Conservation (phyloP, 2,113 vertebrate species). For the Solea solea region DNA sequence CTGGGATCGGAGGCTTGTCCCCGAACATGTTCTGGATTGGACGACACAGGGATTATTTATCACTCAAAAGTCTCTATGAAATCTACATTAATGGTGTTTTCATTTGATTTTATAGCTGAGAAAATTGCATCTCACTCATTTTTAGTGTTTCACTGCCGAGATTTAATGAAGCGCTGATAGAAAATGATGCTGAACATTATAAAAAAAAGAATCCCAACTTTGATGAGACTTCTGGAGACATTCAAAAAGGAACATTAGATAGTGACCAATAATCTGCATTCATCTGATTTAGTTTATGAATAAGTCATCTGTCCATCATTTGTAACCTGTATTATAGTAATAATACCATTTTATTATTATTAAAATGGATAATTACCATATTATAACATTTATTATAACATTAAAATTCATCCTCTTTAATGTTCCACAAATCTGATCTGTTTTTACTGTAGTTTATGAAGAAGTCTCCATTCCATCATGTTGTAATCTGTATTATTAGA, state of each 20-base stretch:
- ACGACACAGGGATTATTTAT: background rate
- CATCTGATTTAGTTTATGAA: too few species aligned
- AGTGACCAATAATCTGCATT: too few species aligned
- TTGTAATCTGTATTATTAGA: too few species aligned
- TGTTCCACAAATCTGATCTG: too few species aligned
- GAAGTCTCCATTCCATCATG: too few species aligned
- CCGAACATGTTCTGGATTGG: conserved; percentile 84
- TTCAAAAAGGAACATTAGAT: too few species aligned
- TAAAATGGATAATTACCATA: background rate
- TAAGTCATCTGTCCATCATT: too few species aligned
- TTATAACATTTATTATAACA: too few species aligned
- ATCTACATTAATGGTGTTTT: background rate
- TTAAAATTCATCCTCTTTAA: too few species aligned
- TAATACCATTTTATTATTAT: too few species aligned
- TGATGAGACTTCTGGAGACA: background rate
- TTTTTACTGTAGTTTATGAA: too few species aligned
- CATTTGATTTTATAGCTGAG: background rate
- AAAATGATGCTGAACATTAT: background rate
- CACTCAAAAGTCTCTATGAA: background rate
- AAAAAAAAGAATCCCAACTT: background rate
- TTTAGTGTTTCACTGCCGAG: background rate
- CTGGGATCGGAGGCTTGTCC: conserved; percentile 85
- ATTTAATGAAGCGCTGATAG: background rate
- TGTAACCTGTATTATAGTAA: too few species aligned
- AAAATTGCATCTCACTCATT: background rate